Evolutionary conservation across 1,140 invertebrate species (phyloP).

Genomic region (Charaxes varanes): DNA sequence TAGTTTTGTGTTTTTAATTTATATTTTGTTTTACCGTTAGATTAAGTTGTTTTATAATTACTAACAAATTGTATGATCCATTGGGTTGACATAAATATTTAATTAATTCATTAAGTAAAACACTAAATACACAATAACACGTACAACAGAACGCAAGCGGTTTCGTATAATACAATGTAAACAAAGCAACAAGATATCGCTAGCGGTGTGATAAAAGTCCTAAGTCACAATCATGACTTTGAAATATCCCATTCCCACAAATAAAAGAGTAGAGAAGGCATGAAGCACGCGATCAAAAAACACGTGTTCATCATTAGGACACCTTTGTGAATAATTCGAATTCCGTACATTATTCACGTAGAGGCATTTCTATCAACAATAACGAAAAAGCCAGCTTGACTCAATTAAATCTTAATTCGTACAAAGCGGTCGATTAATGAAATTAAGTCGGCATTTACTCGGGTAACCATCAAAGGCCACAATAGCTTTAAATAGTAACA

Average conservation of each 20-base stretch:
- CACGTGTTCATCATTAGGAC: slow-evolving; percentile 56
- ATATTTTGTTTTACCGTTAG: no score
- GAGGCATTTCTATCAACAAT: slow-evolving; percentile 45
- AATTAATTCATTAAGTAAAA: no score
- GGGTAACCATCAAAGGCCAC: slow-evolving; percentile 55
- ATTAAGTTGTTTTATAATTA: no score
- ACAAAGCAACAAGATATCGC: no score
- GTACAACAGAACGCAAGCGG: no score
- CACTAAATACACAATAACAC: no score
- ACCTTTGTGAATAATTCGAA: slow-evolving; percentile 50
- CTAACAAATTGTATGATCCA: no score
- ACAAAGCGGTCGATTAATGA: slow-evolving; percentile 71
- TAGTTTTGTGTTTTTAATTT: no score
- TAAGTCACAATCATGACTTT: slow-evolving; percentile 12
- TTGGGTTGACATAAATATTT: no score
- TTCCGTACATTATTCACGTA: slow-evolving; percentile 52
- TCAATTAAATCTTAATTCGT: slow-evolving; percentile 72
- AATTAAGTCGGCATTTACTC: slow-evolving; percentile 71
- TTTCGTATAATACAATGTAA: no score
- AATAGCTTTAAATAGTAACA: slow-evolving; percentile 69
- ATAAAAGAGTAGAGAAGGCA: slow-evolving; percentile 23
- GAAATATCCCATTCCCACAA: slow-evolving; percentile 14
- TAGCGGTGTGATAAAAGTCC: slow-evolving; percentile 2
- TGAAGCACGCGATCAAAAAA: slow-evolving; percentile 47
- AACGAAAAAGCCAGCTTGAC: slow-evolving; percentile 47